A percentile compares a stretch with the other conserved stretches of the same genome.
phyloP scores from a whole-genome alignment of 53 echinoderm and acorn worm genomes.

The Antedon mediterranea region DNA sequence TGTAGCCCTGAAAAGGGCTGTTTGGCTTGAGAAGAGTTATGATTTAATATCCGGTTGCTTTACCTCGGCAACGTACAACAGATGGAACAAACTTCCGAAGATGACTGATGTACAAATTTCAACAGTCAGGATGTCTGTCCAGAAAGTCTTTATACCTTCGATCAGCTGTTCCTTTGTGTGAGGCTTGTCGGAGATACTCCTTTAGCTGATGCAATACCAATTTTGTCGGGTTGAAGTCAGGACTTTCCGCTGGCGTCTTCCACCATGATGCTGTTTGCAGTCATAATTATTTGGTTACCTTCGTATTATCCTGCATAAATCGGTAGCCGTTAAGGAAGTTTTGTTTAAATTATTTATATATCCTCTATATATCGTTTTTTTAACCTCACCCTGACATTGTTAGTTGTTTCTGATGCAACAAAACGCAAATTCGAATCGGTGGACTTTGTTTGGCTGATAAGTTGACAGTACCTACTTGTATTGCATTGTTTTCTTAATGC shows the following conservation, averaged over 20 bases:
- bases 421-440: constrained; percentile 10
- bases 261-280: too few relatives aligned
- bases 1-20: too few relatives aligned
- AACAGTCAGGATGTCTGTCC: background rate
- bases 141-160: background rate
- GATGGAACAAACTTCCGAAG: constrained; percentile 8
- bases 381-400: constrained; percentile 14
- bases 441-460: constrained; percentile 15
- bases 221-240: constrained; percentile 1
- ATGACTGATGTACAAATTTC: background rate
- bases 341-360: constrained; percentile 20
- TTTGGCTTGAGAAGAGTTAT: too few relatives aligned
- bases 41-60: too few relatives aligned
- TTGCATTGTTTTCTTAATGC: constrained; percentile 2
- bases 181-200: constrained; percentile 8
- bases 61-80: background rate
- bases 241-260: too few relatives aligned
- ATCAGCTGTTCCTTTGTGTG: constrained; percentile 5
- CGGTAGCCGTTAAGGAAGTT: background rate
- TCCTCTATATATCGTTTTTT: constrained; percentile 17
- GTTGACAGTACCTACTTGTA: constrained; percentile 17
- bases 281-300: too few relatives aligned
- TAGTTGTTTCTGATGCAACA: background rate
- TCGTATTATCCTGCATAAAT: background rate
- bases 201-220: constrained; percentile 16